Evolutionary conservation across 1,140 invertebrate species (phyloP).

Genomic region (Leptinotarsa lineolata): DNA sequence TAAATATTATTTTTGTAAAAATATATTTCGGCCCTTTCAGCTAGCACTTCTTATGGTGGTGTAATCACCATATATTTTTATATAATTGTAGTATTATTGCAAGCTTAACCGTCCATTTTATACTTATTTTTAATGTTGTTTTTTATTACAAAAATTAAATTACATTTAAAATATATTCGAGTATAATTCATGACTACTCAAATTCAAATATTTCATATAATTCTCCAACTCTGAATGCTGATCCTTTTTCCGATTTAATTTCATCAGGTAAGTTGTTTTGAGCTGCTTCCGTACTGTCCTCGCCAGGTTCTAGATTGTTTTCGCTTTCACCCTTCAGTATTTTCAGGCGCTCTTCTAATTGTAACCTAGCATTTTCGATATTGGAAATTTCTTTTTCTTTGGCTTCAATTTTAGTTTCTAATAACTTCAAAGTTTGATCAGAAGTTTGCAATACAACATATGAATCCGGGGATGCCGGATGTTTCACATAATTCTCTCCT

Average conservation of each 20-base stretch:
- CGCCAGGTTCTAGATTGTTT: slow-evolving; percentile 24
- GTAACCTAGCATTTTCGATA: slow-evolving; percentile 32
- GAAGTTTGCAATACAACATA: slow-evolving; percentile 38
- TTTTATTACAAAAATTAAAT: slow-evolving; percentile 1
- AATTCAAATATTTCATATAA: slow-evolving; percentile 49
- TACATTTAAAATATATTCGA: not conserved
- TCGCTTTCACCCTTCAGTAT: slow-evolving; percentile 33
- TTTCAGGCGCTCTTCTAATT: slow-evolving; percentile 41
- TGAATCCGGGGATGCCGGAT: slow-evolving; percentile 39
- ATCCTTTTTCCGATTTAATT: slow-evolving; percentile 47
- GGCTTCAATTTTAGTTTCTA: slow-evolving; percentile 35
- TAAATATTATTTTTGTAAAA: no score
- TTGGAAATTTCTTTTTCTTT: slow-evolving; percentile 36
- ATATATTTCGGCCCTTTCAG: no score
- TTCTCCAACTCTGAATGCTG: slow-evolving; percentile 44
- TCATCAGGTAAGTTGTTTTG: slow-evolving; percentile 36
- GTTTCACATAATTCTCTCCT: slow-evolving; percentile 44
- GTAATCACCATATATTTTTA: no score
- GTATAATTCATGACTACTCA: slow-evolving; percentile 31
- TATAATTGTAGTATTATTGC: no score
- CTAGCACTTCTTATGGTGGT: no score
- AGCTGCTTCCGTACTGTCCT: slow-evolving; percentile 12
- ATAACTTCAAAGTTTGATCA: slow-evolving; percentile 37
- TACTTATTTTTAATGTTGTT: not conserved
- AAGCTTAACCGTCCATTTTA: slow-evolving; percentile 38